These are phyloP conservation scores for Microplitis manilae DNA, from an alignment of 2,888 invertebrate genomes.

Conservation along the genomic window DNA sequence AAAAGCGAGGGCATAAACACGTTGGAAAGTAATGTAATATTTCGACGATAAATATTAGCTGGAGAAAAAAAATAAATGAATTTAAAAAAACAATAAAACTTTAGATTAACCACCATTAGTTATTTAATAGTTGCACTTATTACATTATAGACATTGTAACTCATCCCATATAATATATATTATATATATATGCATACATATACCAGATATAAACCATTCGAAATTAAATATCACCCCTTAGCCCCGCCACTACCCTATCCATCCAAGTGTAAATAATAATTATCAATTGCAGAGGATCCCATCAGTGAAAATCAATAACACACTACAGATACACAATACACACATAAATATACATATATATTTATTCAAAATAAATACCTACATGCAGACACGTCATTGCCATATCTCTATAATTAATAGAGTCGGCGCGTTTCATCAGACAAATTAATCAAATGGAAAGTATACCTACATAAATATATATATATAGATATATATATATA, in stretches of 20 bases:
- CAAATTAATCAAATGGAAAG: slow-evolving; percentile 4
- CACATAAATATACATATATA: slow-evolving; percentile 8
- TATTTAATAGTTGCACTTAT: slow-evolving; percentile 50
- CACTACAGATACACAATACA: too few relatives aligned
- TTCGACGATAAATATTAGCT: background rate
- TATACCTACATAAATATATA: background rate
- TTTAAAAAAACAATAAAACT: slow-evolving; percentile 44
- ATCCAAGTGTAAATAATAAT: slow-evolving; percentile 51
- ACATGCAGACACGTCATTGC: slow-evolving; percentile 37
- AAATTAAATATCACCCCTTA: slow-evolving; percentile 37
- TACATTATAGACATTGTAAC: slow-evolving; percentile 28
- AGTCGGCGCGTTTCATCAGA: background rate
- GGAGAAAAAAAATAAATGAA: slow-evolving; percentile 20
- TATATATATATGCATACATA: slow-evolving; percentile 28
- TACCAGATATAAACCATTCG: slow-evolving; percentile 32
- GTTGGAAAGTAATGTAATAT: slow-evolving; percentile 39
- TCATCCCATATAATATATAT: slow-evolving; percentile 30
- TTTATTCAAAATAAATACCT: slow-evolving; percentile 29
- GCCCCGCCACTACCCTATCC: background rate
- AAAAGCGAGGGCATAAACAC: slow-evolving; percentile 16
- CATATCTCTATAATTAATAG: slow-evolving; percentile 48
- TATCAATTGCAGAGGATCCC: slow-evolving; percentile 20
- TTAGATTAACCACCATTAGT: slow-evolving; percentile 47
- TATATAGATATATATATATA: background rate
- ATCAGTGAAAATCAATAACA: slow-evolving; percentile 6